phyloP scores from a whole-genome alignment of 2,797 vertebrate genomes.

The Bradypus variegatus region DNA sequence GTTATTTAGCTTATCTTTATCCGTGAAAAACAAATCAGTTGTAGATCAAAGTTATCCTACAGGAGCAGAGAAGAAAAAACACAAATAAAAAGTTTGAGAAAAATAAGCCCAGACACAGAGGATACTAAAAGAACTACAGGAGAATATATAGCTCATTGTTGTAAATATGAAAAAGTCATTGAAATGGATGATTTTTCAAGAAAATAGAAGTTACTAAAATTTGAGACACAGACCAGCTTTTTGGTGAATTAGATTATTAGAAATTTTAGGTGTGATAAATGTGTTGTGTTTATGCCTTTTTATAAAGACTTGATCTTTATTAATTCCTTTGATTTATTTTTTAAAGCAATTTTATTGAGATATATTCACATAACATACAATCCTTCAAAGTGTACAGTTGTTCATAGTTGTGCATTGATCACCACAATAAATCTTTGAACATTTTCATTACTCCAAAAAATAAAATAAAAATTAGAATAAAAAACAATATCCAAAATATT shows the following conservation, averaged over 20 bases:
- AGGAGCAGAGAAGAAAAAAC: not conserved
- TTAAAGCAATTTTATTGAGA: no score
- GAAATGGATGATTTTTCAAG: not conserved
- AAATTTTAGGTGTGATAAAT: not conserved
- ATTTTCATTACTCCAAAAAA: no score
- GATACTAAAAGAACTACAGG: not conserved
- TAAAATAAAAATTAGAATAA: no score
- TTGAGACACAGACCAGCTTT: conserved; percentile 8
- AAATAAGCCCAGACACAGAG: not conserved
- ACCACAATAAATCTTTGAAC: no score
- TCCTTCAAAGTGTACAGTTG: no score
- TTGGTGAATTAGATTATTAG: not conserved
- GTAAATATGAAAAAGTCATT: not conserved
- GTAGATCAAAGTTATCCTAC: not conserved
- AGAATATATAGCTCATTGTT: not conserved
- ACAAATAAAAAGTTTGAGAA: not conserved
- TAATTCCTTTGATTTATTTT: not conserved
- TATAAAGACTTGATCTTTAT: not conserved
- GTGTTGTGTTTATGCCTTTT: conserved; percentile 9
- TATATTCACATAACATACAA: no score
- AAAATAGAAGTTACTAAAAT: not conserved
- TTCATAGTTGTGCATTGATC: no score
- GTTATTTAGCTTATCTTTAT: not conserved
- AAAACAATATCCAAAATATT: no score
- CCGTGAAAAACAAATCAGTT: not conserved